Base-by-base conservation (phyloP, 1,140 invertebrate species). In the Drosophila elegans region DNA sequence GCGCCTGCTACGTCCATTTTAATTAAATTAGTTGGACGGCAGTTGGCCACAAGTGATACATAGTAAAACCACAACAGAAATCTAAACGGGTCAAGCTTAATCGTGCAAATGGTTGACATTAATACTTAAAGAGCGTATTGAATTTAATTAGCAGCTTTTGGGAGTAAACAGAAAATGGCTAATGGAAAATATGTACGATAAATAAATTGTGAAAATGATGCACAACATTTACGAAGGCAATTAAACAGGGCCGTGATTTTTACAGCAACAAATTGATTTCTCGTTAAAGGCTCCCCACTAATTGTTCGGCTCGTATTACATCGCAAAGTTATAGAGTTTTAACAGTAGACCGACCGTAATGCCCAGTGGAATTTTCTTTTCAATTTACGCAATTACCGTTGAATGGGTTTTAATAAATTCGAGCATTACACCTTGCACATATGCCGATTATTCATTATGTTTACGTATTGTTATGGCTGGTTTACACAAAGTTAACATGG, bases 81-180 rank as follows among this genome's bases (percentile, higher is more conserved):
- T 69, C 32, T 52, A 56, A 38, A 10, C 45, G 46, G 13, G 41
- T 46, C 36, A 44, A 32, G 45, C 54, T 85, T 72, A 85, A 80
- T 64, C 67, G 51, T 38, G 77, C 51, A 69, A 75, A 62, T 62
- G 45, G 78, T 36, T 56, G 48, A 27, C 74, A 89, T 80, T 83
- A 77, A 83, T 79, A 61, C 78, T 82, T 72, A 78, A 85, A 81
- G 52, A 75, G 51, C 64, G 42, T 48, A 75, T 67, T 67, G 42
- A 76, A 76, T 86, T 88, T 79, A 86, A 82, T 82, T 79, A 88
- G 54, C 75, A 67, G 48, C 52, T 60, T 27, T 52, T 32, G 44
- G 38, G 34, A 41, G 27, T 51, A 44, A 34, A 44, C 56, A 27
- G 27, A 49, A 39, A 42, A 59, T n/a, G 16, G 34, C 44, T 49